Evolutionary conservation across 2,888 invertebrate species (phyloP), one percentile per base, ranked within the genome.

Genomic region (Bombyx huttoni): DNA sequence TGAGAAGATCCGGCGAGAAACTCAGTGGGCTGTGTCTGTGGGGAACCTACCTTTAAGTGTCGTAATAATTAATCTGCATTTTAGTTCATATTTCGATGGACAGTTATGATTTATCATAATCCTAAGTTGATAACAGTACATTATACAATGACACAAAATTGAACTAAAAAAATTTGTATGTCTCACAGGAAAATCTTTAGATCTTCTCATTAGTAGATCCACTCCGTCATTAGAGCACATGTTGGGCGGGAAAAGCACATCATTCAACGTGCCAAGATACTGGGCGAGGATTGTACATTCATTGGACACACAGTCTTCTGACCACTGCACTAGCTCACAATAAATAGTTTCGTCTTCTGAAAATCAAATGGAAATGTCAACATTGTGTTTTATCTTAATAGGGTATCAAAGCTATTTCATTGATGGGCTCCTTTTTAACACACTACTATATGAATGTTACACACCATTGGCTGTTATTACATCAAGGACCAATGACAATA

Each of bases 181-280:
- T 10, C 53, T 82, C 87, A 93, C 93, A 52, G 93, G 93, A 77
- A 92, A 94, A 50, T 89, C 81, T 60, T 89, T 90, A 48, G 91
- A 89, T 13, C 92, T 89, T 63, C 92, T 89, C 92, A 93, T 93
- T 13, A 94, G 85, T 51, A 93, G 74, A 67, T 93, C 93, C 3
- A 93, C 89, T 7, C 92, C 92, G 33, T 91, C 89, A 49, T 83
- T 75, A 12, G 90, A 80, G 54, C 91, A 91, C 63, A 89, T 83
- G 52, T 91, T 88, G 0, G 89, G 85, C 0, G 93, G 92, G 67
- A 92, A 93, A 13, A 94, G 79, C 8, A 93, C 79, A 64, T 93
- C 92, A 47, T 89, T 89, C 45, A 93, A 74, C 46, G 91, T 89
- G 2, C 92, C 91, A 52, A 92, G 86, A 70, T 93, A 93, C 50